Percentiles rank a stretch among this genome's conserved stretches.
These are phyloP conservation scores for Melinaea marsaeus DNA, from an alignment of 2,888 invertebrate species.

Conservation along the genomic window DNA sequence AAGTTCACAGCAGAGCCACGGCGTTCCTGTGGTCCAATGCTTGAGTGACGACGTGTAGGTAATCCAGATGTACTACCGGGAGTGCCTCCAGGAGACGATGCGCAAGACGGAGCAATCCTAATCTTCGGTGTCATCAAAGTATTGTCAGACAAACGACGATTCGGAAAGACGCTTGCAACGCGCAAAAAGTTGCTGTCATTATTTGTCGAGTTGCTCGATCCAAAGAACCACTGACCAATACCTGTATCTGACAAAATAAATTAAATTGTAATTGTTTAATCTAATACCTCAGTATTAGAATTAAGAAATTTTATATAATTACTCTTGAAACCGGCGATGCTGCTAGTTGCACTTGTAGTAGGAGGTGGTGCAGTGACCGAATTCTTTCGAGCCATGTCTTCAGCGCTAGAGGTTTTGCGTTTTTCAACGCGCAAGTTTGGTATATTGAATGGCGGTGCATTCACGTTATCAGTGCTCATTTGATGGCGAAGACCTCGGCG, in stretches of 20 bases:
- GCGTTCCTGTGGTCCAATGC: slow-evolving; percentile 93
- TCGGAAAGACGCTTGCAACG: slow-evolving; percentile 89
- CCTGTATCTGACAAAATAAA: slow-evolving; percentile 51
- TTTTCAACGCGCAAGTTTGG: slow-evolving; percentile 92
- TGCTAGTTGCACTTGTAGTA: slow-evolving; percentile 40
- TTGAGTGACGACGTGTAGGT: slow-evolving; percentile 92
- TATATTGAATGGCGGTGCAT: slow-evolving; percentile 89
- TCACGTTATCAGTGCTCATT: slow-evolving; percentile 91
- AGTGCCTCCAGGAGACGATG: slow-evolving; percentile 87
- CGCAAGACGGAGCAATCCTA: slow-evolving; percentile 91
- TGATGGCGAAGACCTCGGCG: slow-evolving; percentile 87
- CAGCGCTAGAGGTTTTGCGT: slow-evolving; percentile 92
- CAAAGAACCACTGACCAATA: slow-evolving; percentile 90
- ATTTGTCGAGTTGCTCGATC: slow-evolving; percentile 79
- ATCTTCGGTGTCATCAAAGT: slow-evolving; percentile 94
- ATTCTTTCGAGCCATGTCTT: slow-evolving; percentile 93
- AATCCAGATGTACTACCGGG: slow-evolving; percentile 86
- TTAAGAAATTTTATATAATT: slow-evolving; percentile 19
- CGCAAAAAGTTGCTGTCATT: slow-evolving; percentile 90
- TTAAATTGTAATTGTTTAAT: neutral
- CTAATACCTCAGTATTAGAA: neutral
- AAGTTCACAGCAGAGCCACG: slow-evolving; percentile 90
- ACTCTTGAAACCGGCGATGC: slow-evolving; percentile 50
- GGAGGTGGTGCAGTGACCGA: slow-evolving; percentile 79
- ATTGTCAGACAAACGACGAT: slow-evolving; percentile 93